phyloP scores from a whole-genome alignment of 2,888 invertebrate genomes.

The Branchellion lobata region DNA sequence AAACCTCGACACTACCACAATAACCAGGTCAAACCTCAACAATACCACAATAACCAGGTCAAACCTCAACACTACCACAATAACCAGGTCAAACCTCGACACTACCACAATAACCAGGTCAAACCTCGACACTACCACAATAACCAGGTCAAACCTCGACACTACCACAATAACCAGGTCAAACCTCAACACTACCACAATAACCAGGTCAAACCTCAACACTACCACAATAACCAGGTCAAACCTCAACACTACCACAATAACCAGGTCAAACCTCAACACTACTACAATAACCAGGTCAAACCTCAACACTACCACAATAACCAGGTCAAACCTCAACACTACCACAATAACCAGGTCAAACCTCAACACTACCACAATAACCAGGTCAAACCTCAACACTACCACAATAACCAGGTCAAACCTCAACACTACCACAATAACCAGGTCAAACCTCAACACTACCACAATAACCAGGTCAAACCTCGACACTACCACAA shows the following conservation, averaged over 20 bases:
- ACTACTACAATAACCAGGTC: neutral
- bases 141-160: no score
- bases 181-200: no score
- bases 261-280: neutral
- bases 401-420: neutral
- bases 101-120: neutral
- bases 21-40: no score
- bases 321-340: neutral
- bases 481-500: neutral
- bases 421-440: no score
- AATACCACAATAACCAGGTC: no score
- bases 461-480: neutral
- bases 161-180: neutral
- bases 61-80: no score
- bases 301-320: constrained; percentile 6
- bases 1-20: no score
- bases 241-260: no score
- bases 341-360: no score
- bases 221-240: no score
- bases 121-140: neutral
- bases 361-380: neutral
- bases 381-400: constrained; percentile 11
- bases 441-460: neutral
- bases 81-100: no score
- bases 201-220: neutral